Evolutionary conservation across 2,113 vertebrate species (phyloP), one percentile per base, ranked within the genome.

Genomic region (Dryoscopus gambensis): DNA sequence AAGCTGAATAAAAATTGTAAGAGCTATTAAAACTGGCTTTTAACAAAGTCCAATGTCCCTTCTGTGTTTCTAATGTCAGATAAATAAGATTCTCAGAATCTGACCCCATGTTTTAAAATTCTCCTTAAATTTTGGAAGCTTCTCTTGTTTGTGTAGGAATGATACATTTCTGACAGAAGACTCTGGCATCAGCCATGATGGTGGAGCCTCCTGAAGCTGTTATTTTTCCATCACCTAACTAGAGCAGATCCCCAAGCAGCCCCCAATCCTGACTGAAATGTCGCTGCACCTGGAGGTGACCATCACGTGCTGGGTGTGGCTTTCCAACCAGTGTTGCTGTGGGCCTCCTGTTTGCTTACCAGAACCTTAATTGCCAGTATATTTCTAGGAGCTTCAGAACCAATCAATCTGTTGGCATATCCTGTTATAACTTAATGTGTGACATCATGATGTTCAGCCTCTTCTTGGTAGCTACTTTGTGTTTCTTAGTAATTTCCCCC

Each of bases 301-400:
- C 1, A 1, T 75, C 49, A 12, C 0, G 0, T 33, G 44, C 24
- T 42, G 56, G 25, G 0, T 11, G 28, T 46, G 33, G 25, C 22
- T 69, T 76, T 40, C 6, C 22, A 69, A 2, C 23, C 27, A 24
- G 35, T 1, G 0, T 8, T 59, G 27, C 35, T 90, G 6, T 79
- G 65, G 44, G 33, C 30, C 27, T 84, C 28, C 30, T 5, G 1
- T 69, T 85, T 80, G n/a, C 31, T 63, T 69, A 69, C 9, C 17
- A 47, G 53, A 85, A 4, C 37, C 2, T 0, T 50, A 50, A 46
- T 42, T 87, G 40, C 37, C 33, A 42, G 0, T 31, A 0, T 65
- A 46, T 68, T 7, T 35, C 31, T 35, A 42, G 42, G 12, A 89
- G 6, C 49, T 81, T 79, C 37, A 79, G 31, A 24, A 25, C 53